Evolutionary conservation across 2,888 invertebrate genomes (phyloP).

Genomic region (Phaedon cochleariae): DNA sequence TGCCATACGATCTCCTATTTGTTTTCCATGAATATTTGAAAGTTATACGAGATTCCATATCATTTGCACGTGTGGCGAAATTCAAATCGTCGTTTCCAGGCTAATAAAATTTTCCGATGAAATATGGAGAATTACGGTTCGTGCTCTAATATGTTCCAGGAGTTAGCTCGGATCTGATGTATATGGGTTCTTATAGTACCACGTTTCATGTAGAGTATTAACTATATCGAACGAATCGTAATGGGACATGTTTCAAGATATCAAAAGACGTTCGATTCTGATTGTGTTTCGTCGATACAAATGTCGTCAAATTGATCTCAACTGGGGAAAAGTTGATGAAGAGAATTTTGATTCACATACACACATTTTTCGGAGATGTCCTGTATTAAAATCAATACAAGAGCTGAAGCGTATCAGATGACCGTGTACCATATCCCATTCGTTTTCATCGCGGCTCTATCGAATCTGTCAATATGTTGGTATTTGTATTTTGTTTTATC

Average conservation of each 20-base stretch:
- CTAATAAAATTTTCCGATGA: conserved; percentile 38
- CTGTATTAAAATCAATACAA: no score
- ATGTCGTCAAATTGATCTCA: no score
- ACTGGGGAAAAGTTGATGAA: no score
- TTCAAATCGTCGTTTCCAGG: conserved; percentile 38
- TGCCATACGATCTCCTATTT: conserved; percentile 39
- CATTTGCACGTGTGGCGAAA: conserved; percentile 40
- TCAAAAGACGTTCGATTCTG: background rate
- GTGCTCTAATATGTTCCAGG: conserved; percentile 32
- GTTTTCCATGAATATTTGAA: conserved; percentile 44
- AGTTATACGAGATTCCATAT: conserved; percentile 40
- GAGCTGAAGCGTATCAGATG: no score
- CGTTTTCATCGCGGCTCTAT: background rate
- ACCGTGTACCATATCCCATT: background rate
- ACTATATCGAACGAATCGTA: background rate
- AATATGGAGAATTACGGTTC: conserved; percentile 35
- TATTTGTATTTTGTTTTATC: conserved; percentile 8
- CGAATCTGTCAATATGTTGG: conserved; percentile 10
- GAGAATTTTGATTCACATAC: no score
- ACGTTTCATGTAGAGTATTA: background rate
- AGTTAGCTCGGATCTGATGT: conserved; percentile 4
- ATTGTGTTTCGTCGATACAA: background rate
- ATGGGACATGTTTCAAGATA: background rate
- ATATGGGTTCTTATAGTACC: background rate
- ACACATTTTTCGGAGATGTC: no score